Evolutionary conservation across 1,140 invertebrate species (phyloP), one percentile per base, ranked within the genome.

Genomic region (Nixonia krombeini): DNA sequence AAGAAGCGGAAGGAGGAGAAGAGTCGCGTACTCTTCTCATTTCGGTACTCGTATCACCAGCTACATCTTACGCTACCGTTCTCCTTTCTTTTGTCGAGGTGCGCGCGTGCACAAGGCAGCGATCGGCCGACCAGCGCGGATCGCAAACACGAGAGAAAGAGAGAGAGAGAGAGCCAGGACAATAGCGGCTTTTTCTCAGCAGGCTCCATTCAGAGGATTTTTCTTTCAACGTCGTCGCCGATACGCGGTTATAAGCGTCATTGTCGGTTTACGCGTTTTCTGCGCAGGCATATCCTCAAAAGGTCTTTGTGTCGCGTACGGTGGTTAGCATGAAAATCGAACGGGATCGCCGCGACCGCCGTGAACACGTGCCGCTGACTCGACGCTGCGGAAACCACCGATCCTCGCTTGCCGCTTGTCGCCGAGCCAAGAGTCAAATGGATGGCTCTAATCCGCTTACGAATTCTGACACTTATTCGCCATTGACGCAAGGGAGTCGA

Each of bases 131-230:
- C 50, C 59, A 55, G 38, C 50, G 44, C 31, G 51, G 50, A 63
- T 63, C 55, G 55, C 51, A 16, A 17, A 18, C 59, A 55, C 59
- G 45, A 38, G 49, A 50, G 21, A 38, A 50, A 26, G 16, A n/a
- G n/a, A n/a, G n/a, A n/a, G n/a, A n/a, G n/a, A n/a, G n/a, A n/a
- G n/a, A n/a, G n/a, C n/a, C n/a, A n/a, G 50, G 15, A 63, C 59
- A 55, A 53, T 62, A 9, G 25, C 25, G 9, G 4, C 9, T 61
- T 61, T 52, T 41, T 52, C 47, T 41, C 31, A 23, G 41, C 47
- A 23, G 25, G 51, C 51, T 61, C 57, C 57, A 61, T 61, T 61
- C 57, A 61, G 31, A 46, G 31, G 42, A 61, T 61, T 50, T 59
- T 61, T 61, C 57, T 61, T 61, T 61, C 57, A n/a, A n/a, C n/a